Conservation (phyloP, 1,140 invertebrate species). For the Lordiphosa stackelbergi region DNA sequence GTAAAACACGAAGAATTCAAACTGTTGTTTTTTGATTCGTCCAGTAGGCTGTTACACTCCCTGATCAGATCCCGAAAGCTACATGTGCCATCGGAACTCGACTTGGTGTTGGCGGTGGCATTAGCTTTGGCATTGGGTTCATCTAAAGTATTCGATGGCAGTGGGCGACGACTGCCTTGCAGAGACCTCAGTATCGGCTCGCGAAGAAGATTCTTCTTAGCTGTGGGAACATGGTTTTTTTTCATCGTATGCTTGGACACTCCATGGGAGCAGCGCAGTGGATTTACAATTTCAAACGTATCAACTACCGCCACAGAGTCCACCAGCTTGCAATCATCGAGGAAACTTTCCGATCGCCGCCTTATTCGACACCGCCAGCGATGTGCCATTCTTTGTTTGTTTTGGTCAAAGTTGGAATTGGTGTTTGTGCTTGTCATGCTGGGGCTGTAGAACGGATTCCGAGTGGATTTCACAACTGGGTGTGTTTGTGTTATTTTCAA, state of each 20-base stretch:
- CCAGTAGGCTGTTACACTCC: slow-evolving; percentile 53
- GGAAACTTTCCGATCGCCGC: slow-evolving; percentile 54
- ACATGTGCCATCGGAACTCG: slow-evolving; percentile 22
- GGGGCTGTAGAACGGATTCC: slow-evolving; percentile 34
- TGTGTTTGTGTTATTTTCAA: slow-evolving; percentile 78
- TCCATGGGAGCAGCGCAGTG: slow-evolving; percentile 34
- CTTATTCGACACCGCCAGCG: slow-evolving; percentile 49
- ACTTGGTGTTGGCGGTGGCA: slow-evolving; percentile 12
- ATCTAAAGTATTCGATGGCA: slow-evolving; percentile 12
- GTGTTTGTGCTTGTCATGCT: background rate
- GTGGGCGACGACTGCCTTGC: slow-evolving; percentile 26
- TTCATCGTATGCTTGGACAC: slow-evolving; percentile 40
- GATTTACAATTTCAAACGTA: slow-evolving; percentile 29
- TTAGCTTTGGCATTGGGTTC: slow-evolving; percentile 25
- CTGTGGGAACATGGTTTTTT: slow-evolving; percentile 16
- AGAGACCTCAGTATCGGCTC: slow-evolving; percentile 49
- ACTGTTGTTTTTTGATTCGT: slow-evolving; percentile 30
- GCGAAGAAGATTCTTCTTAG: slow-evolving; percentile 38
- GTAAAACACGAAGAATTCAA: slow-evolving; percentile 13
- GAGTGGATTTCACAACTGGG: slow-evolving; percentile 31
- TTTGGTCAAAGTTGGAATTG: slow-evolving; percentile 1
- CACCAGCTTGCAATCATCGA: slow-evolving; percentile 44
- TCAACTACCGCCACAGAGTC: slow-evolving; percentile 17
- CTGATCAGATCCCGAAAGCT: slow-evolving; percentile 59
- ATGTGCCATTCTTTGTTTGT: slow-evolving; percentile 20